These are phyloP conservation scores for Cosmopolites sordidus DNA, from an alignment of 2,888 invertebrate species.

Conservation along the genomic window DNA sequence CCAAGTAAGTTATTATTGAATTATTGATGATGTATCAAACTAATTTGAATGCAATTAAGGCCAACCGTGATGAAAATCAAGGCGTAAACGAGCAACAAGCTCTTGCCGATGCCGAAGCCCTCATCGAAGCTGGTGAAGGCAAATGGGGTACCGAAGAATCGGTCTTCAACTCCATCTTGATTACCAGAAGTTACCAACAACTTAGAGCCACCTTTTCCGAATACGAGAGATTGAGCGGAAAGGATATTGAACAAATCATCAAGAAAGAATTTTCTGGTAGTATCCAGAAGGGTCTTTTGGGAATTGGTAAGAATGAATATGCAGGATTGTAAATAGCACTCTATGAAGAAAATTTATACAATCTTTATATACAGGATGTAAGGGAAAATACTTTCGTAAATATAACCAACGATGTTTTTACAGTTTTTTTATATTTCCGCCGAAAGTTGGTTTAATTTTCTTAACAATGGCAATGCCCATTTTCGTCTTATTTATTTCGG, in stretches of 20 bases:
- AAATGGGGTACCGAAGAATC: slow-evolving; percentile 92
- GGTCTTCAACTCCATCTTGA: slow-evolving; percentile 77
- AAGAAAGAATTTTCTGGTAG: slow-evolving; percentile 86
- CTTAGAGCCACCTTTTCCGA: slow-evolving; percentile 79
- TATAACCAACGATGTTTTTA: too few relatives aligned
- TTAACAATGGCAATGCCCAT: too few relatives aligned
- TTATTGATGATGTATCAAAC: neutral
- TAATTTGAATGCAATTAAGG: slow-evolving; percentile 41
- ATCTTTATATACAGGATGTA: too few relatives aligned
- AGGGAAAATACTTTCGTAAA: too few relatives aligned
- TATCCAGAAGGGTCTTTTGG: slow-evolving; percentile 79
- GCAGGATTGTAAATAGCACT: too few relatives aligned
- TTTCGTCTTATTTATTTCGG: too few relatives aligned
- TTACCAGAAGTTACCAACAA: slow-evolving; percentile 86
- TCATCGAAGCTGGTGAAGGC: slow-evolving; percentile 73
- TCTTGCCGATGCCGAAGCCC: slow-evolving; percentile 74
- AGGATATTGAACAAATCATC: slow-evolving; percentile 80
- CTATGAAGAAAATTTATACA: too few relatives aligned
- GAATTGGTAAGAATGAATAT: slow-evolving; percentile 70
- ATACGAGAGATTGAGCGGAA: slow-evolving; percentile 75
- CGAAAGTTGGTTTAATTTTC: too few relatives aligned
- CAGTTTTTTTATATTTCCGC: too few relatives aligned
- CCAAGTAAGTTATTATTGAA: slow-evolving; percentile 49
- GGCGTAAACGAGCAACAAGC: slow-evolving; percentile 78
- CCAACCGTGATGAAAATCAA: slow-evolving; percentile 86